Base-by-base conservation (phyloP, 2,113 vertebrate genomes). In the Numenius arquata region DNA sequence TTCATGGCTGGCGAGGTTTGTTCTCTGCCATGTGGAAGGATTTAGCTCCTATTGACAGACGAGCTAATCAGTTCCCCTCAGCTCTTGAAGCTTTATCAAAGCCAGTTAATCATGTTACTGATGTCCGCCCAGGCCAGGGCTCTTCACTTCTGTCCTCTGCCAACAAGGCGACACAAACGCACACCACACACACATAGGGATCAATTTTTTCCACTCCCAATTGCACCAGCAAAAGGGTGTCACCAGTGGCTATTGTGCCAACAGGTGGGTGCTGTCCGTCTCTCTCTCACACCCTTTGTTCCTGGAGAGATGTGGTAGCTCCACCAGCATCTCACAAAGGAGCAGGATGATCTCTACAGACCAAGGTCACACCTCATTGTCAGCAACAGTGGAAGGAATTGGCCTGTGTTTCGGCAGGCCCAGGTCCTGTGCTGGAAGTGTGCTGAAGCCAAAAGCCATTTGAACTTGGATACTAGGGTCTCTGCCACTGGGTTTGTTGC, bases 41-140 rank as follows among this genome's bases (percentile, higher is more conserved):
- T 77, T 88, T 86, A 90, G 63, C 38, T 80, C 34, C 90, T 62
- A 38, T 73, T 95, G 92, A 94, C 80, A 89, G 90, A 95, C 58
- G 43, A 96, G 88, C 80, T 90, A 94, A 90, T 78, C 91, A 77
- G 88, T 56, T 83, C 40, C 80, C 86, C 63, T 76, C 85, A 92
- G 73, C 88, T 72, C 85, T 34, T 74, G 50, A 93, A 87, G 80
- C 80, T 87, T 88, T 91, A 93, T 89, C 95, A 96, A 95, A 95
- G 85, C 80, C 67, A 92, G 32, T 90, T 95, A 93, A 94, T 95
- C 76, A 85, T 58, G 76, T 90, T 92, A 95, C 58, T 76, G 70
- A 88, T 5, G 58, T 81, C 50, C 0, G 1, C 67, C 67, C 61
- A n/a, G 71, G 70, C 87, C 90, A 90, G 45, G 70, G 62, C 50